A percentile compares a stretch with the other conserved stretches of the same genome.
phyloP scores from a whole-genome alignment of 2,797 vertebrate species.

The Chaetophractus vellerosus region DNA sequence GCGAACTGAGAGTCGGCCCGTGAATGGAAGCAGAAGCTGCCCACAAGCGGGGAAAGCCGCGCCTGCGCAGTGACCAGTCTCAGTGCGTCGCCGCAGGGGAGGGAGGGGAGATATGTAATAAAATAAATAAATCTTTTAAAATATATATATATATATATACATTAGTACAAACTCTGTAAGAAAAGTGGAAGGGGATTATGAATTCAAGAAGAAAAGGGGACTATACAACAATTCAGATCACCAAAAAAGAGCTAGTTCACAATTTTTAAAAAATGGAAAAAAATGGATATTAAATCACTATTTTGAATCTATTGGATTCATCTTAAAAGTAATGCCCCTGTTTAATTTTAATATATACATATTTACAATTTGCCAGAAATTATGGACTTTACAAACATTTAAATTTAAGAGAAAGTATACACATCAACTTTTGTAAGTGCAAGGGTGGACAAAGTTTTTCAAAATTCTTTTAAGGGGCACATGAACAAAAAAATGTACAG shows the following conservation, averaged over 20 bases:
- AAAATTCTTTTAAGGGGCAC: background rate
- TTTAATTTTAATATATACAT: slow-evolving; percentile 22
- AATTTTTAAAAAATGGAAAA: slow-evolving; percentile 29
- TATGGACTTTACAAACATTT: background rate
- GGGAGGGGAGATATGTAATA: no score
- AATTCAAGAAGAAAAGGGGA: slow-evolving; percentile 11
- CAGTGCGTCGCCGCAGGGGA: no score
- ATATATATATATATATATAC: no score
- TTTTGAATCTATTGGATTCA: background rate
- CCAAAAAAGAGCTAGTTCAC: background rate
- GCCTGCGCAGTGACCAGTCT: no score
- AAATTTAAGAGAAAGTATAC: slow-evolving; percentile 9
- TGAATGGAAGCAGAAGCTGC: no score
- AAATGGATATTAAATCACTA: slow-evolving; percentile 18
- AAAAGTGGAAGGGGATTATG: slow-evolving; percentile 26
- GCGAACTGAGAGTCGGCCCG: no score
- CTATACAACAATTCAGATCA: background rate
- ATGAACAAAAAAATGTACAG: background rate
- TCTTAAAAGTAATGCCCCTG: slow-evolving; percentile 1
- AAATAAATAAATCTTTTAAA: no score
- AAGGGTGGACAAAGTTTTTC: background rate
- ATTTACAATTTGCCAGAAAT: slow-evolving; percentile 14
- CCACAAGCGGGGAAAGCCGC: no score
- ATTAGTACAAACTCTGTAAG: slow-evolving; percentile 17
- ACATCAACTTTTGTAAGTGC: background rate